Base-by-base conservation (phyloP, 1,140 invertebrate genomes). In the Triops cancriformis region DNA sequence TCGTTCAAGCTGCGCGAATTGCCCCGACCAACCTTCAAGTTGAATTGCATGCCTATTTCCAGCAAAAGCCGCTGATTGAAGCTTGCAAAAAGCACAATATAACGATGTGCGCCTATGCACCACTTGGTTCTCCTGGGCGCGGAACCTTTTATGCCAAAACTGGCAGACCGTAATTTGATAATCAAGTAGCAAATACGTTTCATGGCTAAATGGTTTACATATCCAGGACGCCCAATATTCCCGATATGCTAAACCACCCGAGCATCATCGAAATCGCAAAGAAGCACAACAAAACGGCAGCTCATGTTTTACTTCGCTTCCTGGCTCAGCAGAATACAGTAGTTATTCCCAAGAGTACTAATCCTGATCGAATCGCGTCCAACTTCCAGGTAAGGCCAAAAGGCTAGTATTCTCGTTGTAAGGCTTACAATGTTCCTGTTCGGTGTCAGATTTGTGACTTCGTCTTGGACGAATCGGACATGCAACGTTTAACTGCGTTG, bases 381-480 rank as follows among this genome's bases (percentile, higher is more conserved):
- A 87, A 87, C 80, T 80, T 84, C 9, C 78, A 83, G 26, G 78
- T 83, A 7, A 77, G 10, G 6, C 18, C 23, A n/a, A 64, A 64
- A 23, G 18, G 23, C 18, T 64, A 64, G 51, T 23, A 6, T 6
- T 64, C 6, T 18, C 10, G 23, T 4, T 5, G n/a, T 64, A 6
- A 64, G 18, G 1, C 2, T 37, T 64, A 23, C 10, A 18, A 14
- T 64, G 23, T 64, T 18, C 18, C 18, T 64, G 6, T n/a, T 78
- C 76, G 74, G 14, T 31, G n/a, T 23, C 83, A 89, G 79, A 85
- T 91, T 75, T 89, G 89, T 79, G 86, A 89, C 82, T 90, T 90
- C 81, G 82, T 84, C 75, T 81, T 90, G n/a, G 84, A 79, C 10
- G 79, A 84, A 18, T 83, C 86, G 1, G 88, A 90, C 73, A 85